Evolutionary conservation across 2,797 vertebrate genomes (phyloP).

Genomic region (Loris lydekkerianus): DNA sequence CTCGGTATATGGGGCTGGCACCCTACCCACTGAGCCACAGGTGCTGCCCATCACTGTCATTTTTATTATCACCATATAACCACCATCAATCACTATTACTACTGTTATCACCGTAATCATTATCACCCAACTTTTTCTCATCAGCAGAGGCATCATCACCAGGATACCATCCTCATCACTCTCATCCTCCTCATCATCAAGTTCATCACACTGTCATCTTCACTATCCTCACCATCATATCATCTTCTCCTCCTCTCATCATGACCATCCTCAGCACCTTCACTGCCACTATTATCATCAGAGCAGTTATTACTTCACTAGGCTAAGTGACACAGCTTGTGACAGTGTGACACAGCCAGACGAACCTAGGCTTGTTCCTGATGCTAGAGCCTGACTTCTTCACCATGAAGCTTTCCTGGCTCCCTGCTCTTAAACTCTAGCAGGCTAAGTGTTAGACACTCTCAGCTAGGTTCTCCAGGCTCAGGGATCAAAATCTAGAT

Average conservation of each 20-base stretch:
- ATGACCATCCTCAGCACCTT: background rate
- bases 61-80: too few relatives aligned
- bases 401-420: too few relatives aligned
- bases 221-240: rapidly evolving
- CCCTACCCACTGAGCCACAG: too few relatives aligned
- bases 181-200: rapidly evolving
- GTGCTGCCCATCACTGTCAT: background rate
- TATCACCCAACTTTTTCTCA: background rate
- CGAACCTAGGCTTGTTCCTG: background rate
- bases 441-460: background rate
- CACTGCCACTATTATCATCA: background rate
- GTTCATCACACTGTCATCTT: too few relatives aligned
- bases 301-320: background rate
- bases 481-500: background rate
- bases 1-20: too few relatives aligned
- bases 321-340: background rate
- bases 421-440: background rate
- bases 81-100: background rate
- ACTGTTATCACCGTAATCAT: rapidly evolving
- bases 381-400: background rate
- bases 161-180: background rate
- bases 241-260: background rate
- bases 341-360: too few relatives aligned
- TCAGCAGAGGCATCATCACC: background rate
- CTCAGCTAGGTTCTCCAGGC: background rate